These are phyloP conservation scores for Tylochromis polylepis DNA, from an alignment of 2,113 vertebrate genomes.

Conservation along the genomic window DNA sequence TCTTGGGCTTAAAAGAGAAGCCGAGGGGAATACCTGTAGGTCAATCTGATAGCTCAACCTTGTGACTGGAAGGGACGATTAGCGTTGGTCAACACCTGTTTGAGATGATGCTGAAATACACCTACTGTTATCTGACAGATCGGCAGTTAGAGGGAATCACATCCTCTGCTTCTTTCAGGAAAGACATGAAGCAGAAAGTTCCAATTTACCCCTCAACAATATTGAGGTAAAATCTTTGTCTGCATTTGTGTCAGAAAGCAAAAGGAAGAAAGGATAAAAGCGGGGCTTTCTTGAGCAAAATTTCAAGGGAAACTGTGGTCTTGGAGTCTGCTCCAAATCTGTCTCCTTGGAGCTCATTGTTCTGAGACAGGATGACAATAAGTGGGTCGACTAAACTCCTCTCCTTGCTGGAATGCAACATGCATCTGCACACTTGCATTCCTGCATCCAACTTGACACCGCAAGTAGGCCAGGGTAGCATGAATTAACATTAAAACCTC, in stretches of 20 bases:
- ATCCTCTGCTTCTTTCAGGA: not conserved
- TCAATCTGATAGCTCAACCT: not conserved
- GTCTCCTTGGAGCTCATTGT: slow-evolving; percentile 33
- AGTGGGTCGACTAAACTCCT: slow-evolving; percentile 46
- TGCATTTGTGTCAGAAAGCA: not conserved
- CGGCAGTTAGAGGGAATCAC: not conserved
- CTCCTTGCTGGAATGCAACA: slow-evolving; percentile 10
- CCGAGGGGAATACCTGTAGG: not conserved
- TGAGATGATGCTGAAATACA: not conserved
- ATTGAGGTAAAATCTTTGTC: slow-evolving; percentile 5
- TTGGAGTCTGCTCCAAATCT: slow-evolving; percentile 33
- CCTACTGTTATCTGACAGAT: not conserved
- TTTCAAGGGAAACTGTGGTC: slow-evolving; percentile 20
- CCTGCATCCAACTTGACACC: slow-evolving; percentile 19
- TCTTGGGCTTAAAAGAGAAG: not conserved
- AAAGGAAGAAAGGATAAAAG: not conserved
- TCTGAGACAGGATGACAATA: slow-evolving; percentile 34
- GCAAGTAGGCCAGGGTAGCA: slow-evolving; percentile 9
- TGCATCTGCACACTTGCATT: slow-evolving; percentile 6
- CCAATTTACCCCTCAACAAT: not conserved
- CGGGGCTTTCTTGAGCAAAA: not conserved
- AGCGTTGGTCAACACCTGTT: not conserved
- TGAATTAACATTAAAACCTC: slow-evolving; percentile 1
- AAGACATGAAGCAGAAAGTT: not conserved
- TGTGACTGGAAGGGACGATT: not conserved